Conservation (phyloP, 2,888 invertebrate species). For the Athrips mouffetella region DNA sequence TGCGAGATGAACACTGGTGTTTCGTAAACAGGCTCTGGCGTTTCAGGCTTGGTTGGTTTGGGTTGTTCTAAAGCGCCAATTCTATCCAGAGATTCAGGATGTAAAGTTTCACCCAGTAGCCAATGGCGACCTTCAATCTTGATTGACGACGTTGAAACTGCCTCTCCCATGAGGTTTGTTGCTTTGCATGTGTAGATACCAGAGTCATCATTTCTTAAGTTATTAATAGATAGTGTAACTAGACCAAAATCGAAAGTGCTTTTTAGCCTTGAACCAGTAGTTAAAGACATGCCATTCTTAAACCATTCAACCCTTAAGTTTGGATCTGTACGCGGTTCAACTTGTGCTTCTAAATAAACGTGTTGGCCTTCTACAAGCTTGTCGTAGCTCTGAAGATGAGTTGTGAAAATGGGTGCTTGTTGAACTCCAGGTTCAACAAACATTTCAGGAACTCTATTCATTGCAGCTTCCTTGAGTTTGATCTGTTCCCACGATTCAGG, state of each 20-base stretch:
- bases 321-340: constrained; percentile 93
- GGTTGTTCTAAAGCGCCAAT: constrained; percentile 92
- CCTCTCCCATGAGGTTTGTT: constrained; percentile 94
- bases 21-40: constrained; percentile 88
- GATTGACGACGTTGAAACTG: constrained; percentile 93
- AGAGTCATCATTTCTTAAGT: constrained; percentile 92
- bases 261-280: constrained; percentile 92
- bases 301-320: constrained; percentile 94
- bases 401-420: constrained; percentile 97
- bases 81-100: constrained; percentile 92
- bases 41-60: constrained; percentile 80
- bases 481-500: constrained; percentile 96
- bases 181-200: constrained; percentile 98
- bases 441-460: constrained; percentile 93
- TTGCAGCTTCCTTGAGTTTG: constrained; percentile 92
- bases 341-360: constrained; percentile 91
- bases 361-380: constrained; percentile 92
- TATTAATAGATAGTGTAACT: constrained; percentile 93
- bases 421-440: constrained; percentile 90
- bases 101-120: constrained; percentile 90
- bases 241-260: constrained; percentile 98
- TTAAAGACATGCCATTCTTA: constrained; percentile 91
- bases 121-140: constrained; percentile 94
- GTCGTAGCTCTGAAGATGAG: constrained; percentile 91
- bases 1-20: constrained; percentile 94